A percentile compares a stretch with the other conserved stretches of the same genome.
Conservation (phyloP, 37 sponge, comb jelly and placozoan genomes). For the Corticium candelabrum region DNA sequence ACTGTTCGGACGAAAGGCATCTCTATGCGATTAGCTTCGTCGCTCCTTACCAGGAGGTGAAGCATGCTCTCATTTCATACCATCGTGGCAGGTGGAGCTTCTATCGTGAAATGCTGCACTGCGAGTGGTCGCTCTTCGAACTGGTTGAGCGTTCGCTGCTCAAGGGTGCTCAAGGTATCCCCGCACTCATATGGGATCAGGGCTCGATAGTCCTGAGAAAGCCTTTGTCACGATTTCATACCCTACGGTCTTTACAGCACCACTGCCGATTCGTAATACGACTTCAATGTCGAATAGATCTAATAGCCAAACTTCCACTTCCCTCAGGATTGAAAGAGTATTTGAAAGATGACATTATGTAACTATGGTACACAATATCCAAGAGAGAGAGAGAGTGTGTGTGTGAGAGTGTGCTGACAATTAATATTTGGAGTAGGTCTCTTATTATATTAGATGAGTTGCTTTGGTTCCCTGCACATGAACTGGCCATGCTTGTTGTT, state of each 20-base stretch:
- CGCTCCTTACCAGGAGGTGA: not conserved
- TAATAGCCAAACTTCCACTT: not conserved
- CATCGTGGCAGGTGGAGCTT: not conserved
- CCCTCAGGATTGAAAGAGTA: not conserved
- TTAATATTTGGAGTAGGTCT: no score
- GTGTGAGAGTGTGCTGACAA: no score
- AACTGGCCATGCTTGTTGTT: no score
- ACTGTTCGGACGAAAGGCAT: not conserved
- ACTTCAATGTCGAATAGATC: not conserved
- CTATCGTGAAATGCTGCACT: not conserved
- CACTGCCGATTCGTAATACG: conserved; percentile 1
- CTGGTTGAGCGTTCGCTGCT: not conserved
- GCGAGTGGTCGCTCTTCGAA: not conserved
- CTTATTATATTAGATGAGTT: no score
- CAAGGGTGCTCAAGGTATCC: not conserved
- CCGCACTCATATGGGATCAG: not conserved
- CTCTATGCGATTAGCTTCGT: not conserved
- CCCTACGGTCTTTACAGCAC: not conserved
- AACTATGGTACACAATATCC: no score
- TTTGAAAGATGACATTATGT: no score
- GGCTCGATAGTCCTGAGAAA: not conserved
- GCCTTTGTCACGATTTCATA: not conserved
- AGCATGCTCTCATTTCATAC: not conserved
- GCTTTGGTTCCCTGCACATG: no score
- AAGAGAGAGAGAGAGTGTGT: no score